Percentiles rank a stretch among this genome's conserved stretches.
phyloP scores from a whole-genome alignment of 2,888 invertebrate species.

The Ametastegia equiseti region DNA sequence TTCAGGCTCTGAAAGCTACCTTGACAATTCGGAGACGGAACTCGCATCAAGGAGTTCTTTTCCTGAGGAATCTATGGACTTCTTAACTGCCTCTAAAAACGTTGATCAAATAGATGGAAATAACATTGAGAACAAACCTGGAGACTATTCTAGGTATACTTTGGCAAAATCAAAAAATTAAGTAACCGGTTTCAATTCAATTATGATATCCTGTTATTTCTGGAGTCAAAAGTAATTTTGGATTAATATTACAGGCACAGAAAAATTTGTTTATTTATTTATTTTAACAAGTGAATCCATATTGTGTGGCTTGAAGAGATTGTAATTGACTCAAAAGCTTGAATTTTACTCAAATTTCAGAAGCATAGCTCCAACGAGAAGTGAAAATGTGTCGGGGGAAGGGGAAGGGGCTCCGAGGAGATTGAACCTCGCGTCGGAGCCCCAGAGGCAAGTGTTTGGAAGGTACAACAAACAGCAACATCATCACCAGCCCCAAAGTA shows the following conservation, averaged over 20 bases:
- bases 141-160: constrained; percentile 69
- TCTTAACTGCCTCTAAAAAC: constrained; percentile 69
- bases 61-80: constrained; percentile 62
- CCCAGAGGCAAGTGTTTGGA: constrained; percentile 79
- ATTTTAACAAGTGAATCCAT: too few relatives aligned
- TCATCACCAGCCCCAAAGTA: constrained; percentile 52
- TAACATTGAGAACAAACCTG: constrained; percentile 71
- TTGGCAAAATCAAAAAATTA: not conserved
- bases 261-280: too few relatives aligned
- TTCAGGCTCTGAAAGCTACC: constrained; percentile 64
- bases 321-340: not conserved
- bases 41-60: constrained; percentile 53
- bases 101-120: constrained; percentile 71
- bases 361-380: constrained; percentile 67
- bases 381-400: constrained; percentile 82
- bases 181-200: too few relatives aligned
- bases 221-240: not conserved
- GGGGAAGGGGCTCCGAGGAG: constrained; percentile 86
- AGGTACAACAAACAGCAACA: constrained; percentile 63
- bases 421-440: constrained; percentile 83
- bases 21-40: constrained; percentile 56
- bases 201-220: too few relatives aligned
- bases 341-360: constrained; percentile 47
- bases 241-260: too few relatives aligned
- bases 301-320: too few relatives aligned